Evolutionary conservation across 2,888 invertebrate species (phyloP).

Genomic region (Oligia latruncula): DNA sequence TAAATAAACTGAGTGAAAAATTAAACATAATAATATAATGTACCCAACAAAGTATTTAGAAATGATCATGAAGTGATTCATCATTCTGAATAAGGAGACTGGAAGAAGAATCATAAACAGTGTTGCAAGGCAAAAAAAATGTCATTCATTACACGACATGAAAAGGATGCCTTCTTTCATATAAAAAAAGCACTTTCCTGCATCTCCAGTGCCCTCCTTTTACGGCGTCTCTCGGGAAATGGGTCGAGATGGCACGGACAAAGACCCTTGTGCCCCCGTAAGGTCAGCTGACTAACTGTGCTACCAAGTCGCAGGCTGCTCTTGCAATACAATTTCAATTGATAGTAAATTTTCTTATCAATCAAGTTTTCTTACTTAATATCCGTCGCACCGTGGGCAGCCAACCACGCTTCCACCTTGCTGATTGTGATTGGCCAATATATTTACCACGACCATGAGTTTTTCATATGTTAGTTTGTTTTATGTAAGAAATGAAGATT

Average conservation of each 20-base stretch:
- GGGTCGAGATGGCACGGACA: conserved; percentile 54
- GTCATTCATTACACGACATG: conserved; percentile 1
- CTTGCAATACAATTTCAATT: background rate
- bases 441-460: background rate
- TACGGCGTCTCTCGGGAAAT: conserved; percentile 34
- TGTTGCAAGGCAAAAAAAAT: background rate
- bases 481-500: background rate
- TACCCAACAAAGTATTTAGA: no score
- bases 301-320: conserved; percentile 2
- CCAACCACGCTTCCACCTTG: background rate
- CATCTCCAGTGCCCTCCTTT: conserved; percentile 36
- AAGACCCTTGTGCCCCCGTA: conserved; percentile 10
- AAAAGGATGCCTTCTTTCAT: conserved; percentile 15
- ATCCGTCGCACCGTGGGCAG: background rate
- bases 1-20: no score
- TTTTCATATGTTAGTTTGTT: background rate
- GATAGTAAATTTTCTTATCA: background rate
- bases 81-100: background rate
- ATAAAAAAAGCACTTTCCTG: conserved; percentile 30
- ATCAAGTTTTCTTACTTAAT: background rate
- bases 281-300: conserved; percentile 28
- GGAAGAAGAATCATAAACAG: background rate
- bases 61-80: background rate
- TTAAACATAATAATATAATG: no score
- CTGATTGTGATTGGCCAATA: background rate